Evolutionary conservation across 2,797 vertebrate genomes (phyloP).

Genomic region (Falco biarmicus): DNA sequence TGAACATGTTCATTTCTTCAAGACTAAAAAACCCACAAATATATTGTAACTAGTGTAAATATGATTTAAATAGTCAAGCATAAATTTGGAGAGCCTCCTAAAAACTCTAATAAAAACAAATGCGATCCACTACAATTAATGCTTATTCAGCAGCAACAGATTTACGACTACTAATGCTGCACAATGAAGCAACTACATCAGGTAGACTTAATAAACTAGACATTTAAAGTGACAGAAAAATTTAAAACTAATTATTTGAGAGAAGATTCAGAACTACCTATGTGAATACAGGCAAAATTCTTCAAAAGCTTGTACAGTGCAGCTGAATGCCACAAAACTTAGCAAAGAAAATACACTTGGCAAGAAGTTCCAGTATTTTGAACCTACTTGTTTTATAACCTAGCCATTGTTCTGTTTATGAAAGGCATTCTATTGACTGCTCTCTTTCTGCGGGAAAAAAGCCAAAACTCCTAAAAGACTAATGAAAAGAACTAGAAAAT

Average conservation of each 20-base stretch:
- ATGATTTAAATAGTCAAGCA: background rate
- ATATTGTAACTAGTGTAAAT: background rate
- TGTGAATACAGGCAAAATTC: background rate
- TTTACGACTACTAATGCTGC: background rate
- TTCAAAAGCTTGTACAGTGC: background rate
- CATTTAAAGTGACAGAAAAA: background rate
- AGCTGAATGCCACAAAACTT: background rate
- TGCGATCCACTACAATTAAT: background rate
- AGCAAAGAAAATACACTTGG: background rate
- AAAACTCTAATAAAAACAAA: background rate
- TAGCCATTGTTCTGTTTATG: background rate
- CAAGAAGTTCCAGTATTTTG: background rate
- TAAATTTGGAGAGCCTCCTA: background rate
- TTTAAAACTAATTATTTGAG: background rate
- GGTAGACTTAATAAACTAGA: background rate
- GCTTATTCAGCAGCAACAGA: background rate
- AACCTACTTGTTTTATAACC: background rate
- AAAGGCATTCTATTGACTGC: background rate
- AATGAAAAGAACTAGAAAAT: background rate
- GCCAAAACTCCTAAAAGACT: background rate
- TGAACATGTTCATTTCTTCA: background rate
- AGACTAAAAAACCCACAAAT: background rate
- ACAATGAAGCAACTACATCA: background rate
- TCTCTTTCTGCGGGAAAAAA: background rate
- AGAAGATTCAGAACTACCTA: background rate